These are phyloP conservation scores for Mustela lutreola DNA, from an alignment of 2,113 vertebrate species.

Conservation along the genomic window DNA sequence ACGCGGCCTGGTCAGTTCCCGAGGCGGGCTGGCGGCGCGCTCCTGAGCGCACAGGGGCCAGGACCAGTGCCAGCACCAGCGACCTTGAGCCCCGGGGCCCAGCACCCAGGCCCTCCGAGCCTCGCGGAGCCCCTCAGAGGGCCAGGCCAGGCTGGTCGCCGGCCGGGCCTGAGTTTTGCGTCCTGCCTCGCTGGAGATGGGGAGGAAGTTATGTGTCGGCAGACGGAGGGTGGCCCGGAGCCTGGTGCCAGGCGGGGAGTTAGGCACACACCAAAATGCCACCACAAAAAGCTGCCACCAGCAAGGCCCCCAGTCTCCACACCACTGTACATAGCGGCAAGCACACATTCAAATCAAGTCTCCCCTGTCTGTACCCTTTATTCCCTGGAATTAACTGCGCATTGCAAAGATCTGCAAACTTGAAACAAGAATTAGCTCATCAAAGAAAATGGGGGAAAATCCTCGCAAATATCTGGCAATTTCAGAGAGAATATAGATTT, in stretches of 20 bases:
- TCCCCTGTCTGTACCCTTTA: rapidly evolving
- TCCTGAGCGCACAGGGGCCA: slow-evolving; percentile 63
- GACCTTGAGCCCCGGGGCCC: neutral
- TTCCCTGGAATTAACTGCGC: slow-evolving; percentile 52
- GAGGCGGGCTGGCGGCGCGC: slow-evolving; percentile 80
- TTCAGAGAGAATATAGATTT: slow-evolving; percentile 56
- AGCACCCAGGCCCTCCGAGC: neutral
- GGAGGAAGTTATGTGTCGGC: neutral
- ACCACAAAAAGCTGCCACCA: neutral
- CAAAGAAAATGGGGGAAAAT: slow-evolving; percentile 44
- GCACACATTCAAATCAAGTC: neutral
- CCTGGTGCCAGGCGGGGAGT: neutral
- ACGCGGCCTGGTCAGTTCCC: slow-evolving; percentile 90
- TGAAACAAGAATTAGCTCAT: slow-evolving; percentile 46
- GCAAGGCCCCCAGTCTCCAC: neutral
- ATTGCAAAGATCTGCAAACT: slow-evolving; percentile 60
- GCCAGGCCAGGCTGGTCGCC: neutral
- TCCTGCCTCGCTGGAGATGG: neutral
- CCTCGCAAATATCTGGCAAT: neutral
- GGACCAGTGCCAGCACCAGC: neutral
- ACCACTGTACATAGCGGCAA: neutral
- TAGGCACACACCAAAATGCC: neutral
- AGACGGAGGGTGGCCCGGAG: neutral
- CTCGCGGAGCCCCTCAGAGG: neutral
- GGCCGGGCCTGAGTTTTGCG: neutral